phyloP scores from a whole-genome alignment of 2,113 vertebrate species.

The Platanista minor region DNA sequence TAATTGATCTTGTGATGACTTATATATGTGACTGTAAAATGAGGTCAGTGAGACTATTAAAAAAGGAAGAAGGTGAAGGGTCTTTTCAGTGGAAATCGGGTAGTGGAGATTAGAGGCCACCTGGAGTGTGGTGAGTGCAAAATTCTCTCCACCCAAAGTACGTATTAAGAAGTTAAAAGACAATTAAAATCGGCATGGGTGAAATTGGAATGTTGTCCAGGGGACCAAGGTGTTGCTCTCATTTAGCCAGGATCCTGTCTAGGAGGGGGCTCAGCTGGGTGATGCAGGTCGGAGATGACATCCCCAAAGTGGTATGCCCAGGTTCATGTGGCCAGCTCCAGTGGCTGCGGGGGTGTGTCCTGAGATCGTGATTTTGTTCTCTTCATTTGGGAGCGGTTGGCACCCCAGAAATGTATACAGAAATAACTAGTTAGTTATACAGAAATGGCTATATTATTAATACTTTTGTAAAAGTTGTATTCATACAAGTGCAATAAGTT shows the following conservation, averaged over 20 bases:
- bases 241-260: background rate
- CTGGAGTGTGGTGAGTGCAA: background rate
- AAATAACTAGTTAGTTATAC: background rate
- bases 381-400: background rate
- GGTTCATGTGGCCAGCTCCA: background rate
- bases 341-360: too few species aligned
- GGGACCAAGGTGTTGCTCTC: background rate
- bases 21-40: background rate
- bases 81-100: background rate
- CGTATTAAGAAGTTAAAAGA: background rate
- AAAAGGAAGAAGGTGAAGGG: background rate
- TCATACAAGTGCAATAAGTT: background rate
- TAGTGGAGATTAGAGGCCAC: background rate
- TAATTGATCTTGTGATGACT: background rate
- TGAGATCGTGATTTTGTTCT: background rate
- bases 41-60: background rate
- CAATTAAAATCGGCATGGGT: background rate
- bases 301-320: background rate
- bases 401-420: background rate
- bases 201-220: background rate
- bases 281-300: background rate
- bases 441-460: background rate
- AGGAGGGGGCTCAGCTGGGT: background rate
- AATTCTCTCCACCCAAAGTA: background rate
- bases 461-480: background rate